Conservation (phyloP, 2,797 vertebrate species). For the Ciconia nigra region DNA sequence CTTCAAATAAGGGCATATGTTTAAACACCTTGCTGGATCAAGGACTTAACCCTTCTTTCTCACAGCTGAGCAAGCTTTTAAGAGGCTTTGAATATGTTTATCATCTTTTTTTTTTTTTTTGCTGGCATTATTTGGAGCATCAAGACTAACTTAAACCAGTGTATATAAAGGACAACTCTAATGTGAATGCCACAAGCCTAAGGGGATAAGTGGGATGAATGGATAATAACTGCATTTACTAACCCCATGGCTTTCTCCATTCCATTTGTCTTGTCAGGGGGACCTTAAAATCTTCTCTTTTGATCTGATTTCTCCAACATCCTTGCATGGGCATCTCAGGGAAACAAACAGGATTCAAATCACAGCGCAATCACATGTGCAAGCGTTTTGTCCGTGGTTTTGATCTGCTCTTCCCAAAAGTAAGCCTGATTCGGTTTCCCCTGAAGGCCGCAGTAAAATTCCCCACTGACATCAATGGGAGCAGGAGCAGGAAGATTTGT, state of each 20-base stretch:
- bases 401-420: not conserved
- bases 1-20: not conserved
- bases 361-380: not conserved
- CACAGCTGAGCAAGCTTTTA: not conserved
- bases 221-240: not conserved
- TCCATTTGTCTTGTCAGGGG: not conserved
- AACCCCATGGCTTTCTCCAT: not conserved
- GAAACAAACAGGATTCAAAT: not conserved
- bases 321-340: not conserved
- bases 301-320: not conserved
- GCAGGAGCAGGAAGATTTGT: not conserved
- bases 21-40: conserved; percentile 2
- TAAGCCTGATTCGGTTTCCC: not conserved
- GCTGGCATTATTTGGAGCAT: not conserved
- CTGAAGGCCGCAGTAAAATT: not conserved
- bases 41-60: not conserved
- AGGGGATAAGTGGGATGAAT: not conserved
- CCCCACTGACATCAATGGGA: not conserved
- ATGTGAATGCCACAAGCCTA: not conserved
- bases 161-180: not conserved
- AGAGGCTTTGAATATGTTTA: not conserved
- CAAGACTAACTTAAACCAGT: not conserved
- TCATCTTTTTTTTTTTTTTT: not conserved
- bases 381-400: not conserved
- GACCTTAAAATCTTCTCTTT: not conserved